Percentiles rank a stretch among this genome's conserved stretches.
phyloP scores from a whole-genome alignment of 2,888 invertebrate genomes.

The Rotaria magnacalcarata region DNA sequence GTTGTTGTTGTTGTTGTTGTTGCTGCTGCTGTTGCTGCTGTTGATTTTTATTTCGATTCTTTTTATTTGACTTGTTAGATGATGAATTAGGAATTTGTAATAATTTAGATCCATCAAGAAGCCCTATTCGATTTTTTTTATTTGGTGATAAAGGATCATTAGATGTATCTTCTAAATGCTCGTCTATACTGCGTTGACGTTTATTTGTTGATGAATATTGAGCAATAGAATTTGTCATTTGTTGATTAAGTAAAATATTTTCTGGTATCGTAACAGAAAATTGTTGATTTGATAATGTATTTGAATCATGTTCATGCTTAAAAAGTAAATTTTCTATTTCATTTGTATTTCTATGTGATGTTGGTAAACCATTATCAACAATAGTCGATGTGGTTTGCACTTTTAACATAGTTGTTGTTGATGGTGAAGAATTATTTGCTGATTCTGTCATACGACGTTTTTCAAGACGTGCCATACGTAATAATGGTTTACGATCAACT shows the following conservation, averaged over 20 bases:
- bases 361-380: not conserved
- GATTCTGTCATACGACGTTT: constrained; percentile 33
- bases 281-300: not conserved
- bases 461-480: constrained; percentile 32
- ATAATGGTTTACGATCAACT: constrained; percentile 34
- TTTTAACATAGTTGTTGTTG: not conserved
- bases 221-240: not conserved
- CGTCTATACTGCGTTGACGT: not conserved
- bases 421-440: not conserved
- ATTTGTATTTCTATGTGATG: not conserved
- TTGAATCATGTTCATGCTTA: constrained; percentile 1
- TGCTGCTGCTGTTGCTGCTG: not conserved
- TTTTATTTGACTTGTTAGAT: not conserved
- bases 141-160: constrained; percentile 1
- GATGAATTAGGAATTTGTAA: not conserved
- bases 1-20: not conserved
- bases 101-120: not conserved
- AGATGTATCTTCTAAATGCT: not conserved
- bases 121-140: not conserved
- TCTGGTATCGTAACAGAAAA: constrained; percentile 24
- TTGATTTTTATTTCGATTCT: not conserved
- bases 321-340: constrained; percentile 35
- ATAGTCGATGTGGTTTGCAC: not conserved
- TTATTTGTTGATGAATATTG: not conserved
- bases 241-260: constrained; percentile 23